Conservation (phyloP, 2,888 invertebrate species). For the Clostera curtula region DNA sequence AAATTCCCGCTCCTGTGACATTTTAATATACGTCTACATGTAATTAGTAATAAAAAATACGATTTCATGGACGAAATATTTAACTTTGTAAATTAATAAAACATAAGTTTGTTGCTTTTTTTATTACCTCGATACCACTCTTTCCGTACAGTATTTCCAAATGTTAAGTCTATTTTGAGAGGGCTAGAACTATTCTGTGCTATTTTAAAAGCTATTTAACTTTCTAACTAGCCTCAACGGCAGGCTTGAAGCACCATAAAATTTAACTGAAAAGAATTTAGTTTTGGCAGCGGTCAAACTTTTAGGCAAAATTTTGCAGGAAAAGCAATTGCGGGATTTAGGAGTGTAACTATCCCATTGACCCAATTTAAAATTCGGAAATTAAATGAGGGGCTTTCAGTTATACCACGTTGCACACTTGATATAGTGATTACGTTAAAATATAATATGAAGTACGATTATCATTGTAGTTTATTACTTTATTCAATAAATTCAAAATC, state of each 20-base stretch:
- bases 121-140: too few species aligned
- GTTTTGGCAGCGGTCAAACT: constrained; percentile 25
- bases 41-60: too few species aligned
- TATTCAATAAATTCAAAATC: too few species aligned
- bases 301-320: constrained; percentile 8
- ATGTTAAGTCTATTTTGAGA: too few species aligned
- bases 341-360: background rate
- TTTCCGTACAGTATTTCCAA: too few species aligned
- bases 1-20: constrained; percentile 24
- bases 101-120: too few species aligned
- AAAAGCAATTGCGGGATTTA: background rate
- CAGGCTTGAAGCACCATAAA: constrained; percentile 30
- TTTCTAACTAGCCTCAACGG: constrained; percentile 37
- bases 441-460: too few species aligned
- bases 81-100: too few species aligned
- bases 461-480: too few species aligned
- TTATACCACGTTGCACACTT: too few species aligned
- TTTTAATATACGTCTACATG: constrained; percentile 20
- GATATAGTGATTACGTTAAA: too few species aligned
- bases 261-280: constrained; percentile 33
- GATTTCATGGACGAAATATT: too few species aligned
- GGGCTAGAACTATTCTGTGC: constrained; percentile 20
- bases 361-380: background rate
- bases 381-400: background rate
- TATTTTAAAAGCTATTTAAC: constrained; percentile 39